Evolutionary conservation across 1,140 invertebrate genomes (phyloP).

Genomic region (Aporrectodea caliginosa): DNA sequence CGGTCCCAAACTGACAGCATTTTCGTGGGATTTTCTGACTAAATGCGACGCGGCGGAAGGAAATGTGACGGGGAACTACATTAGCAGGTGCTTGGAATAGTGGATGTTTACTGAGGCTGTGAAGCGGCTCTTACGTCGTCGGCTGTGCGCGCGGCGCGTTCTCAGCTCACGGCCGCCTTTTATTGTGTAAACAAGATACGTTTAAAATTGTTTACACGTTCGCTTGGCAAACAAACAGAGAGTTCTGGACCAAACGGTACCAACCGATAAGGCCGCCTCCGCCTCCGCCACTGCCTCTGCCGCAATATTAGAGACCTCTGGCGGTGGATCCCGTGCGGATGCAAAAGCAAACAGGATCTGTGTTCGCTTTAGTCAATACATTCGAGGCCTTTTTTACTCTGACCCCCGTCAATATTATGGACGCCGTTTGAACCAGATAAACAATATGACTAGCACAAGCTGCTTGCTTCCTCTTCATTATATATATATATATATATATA

Average conservation of each 20-base stretch:
- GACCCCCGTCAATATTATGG: not conserved
- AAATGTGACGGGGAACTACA: not conserved
- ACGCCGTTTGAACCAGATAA: too few relatives aligned
- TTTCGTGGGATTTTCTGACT: too few relatives aligned
- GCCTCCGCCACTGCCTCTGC: too few relatives aligned
- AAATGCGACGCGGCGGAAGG: too few relatives aligned
- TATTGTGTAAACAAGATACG: conserved; percentile 3
- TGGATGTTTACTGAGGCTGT: not conserved
- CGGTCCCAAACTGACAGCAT: too few relatives aligned
- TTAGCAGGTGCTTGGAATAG: not conserved
- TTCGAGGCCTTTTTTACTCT: not conserved
- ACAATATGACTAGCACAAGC: too few relatives aligned
- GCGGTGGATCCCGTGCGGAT: too few relatives aligned
- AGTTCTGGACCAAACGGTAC: not conserved
- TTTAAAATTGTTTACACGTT: not conserved
- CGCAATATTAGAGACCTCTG: too few relatives aligned
- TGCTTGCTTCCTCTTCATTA: too few relatives aligned
- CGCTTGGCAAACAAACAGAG: not conserved
- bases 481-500: too few relatives aligned
- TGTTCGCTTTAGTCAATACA: not conserved
- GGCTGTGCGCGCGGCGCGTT: not conserved
- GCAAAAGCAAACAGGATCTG: not conserved
- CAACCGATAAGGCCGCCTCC: not conserved
- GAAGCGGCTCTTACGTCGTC: not conserved
- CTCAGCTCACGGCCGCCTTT: not conserved